Evolutionary conservation across 2,888 invertebrate species (phyloP).

Genomic region (Anthrax anthrax): DNA sequence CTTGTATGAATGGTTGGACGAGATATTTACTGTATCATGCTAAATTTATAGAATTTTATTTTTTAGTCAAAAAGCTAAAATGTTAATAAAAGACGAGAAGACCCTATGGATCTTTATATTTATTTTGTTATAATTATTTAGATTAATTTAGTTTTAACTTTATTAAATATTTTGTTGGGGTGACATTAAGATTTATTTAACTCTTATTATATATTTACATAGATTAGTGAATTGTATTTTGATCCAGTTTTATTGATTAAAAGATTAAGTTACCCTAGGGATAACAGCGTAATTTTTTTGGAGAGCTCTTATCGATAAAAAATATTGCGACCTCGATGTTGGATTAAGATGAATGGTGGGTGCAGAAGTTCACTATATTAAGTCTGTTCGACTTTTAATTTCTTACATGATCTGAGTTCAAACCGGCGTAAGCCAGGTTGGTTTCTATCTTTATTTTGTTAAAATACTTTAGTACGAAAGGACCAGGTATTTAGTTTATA

Average conservation of each 20-base stretch:
- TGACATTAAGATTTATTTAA: slow-evolving; percentile 45
- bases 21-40: slow-evolving; percentile 46
- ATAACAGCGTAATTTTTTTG: slow-evolving; percentile 72
- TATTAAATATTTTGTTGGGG: slow-evolving; percentile 45
- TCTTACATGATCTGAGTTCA: slow-evolving; percentile 82
- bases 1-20: slow-evolving; percentile 64
- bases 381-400: slow-evolving; percentile 72
- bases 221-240: slow-evolving; percentile 32
- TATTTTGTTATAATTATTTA: slow-evolving; percentile 23
- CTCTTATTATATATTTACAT: slow-evolving; percentile 37
- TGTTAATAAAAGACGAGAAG: slow-evolving; percentile 56
- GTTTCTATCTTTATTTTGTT: slow-evolving; percentile 59
- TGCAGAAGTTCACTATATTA: slow-evolving; percentile 50
- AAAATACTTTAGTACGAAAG: slow-evolving; percentile 65
- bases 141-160: slow-evolving; percentile 9
- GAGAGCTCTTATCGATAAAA: slow-evolving; percentile 58
- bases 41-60: slow-evolving; percentile 41
- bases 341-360: slow-evolving; percentile 57
- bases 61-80: slow-evolving; percentile 52
- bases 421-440: slow-evolving; percentile 74
- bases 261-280: slow-evolving; percentile 66
- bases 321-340: slow-evolving; percentile 81
- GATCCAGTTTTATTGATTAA: slow-evolving; percentile 46
- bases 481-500: slow-evolving; percentile 44
- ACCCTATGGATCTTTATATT: slow-evolving; percentile 59